Base-by-base conservation (phyloP, 2,797 vertebrate genomes). In the Coilia nasus region DNA sequence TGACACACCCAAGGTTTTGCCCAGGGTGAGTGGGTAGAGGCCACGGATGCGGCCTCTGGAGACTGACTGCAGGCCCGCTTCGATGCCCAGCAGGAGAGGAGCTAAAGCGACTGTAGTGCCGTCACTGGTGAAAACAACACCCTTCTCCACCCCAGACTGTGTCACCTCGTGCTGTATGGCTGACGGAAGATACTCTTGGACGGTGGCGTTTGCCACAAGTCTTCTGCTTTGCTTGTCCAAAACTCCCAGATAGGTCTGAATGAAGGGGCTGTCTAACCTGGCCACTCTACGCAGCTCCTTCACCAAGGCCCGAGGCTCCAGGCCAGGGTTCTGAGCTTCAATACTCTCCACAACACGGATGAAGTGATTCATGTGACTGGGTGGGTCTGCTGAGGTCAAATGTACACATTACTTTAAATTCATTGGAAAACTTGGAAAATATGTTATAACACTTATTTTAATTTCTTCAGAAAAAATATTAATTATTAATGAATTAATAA, bases 41-140 rank as follows among this genome's bases (percentile, higher is more conserved):
- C 87, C 89, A 46, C 57, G 59, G 7, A 86, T 56, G 0, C 23
- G 83, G 0, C 86, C 67, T 11, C 0, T 11, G 0, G 82, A 2
- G 62, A 47, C 87, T 25, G 83, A 87, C 28, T 89, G 92, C 23
- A 96, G 86, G 0, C 96, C 96, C 0, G 92, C 95, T 82, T 96
- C 94, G 0, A 98, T 71, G 47, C 97, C 96, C 0, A 92, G 89
- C 0, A 98, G 87, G 23, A 98, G 91, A 0, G 97, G 97, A 0
- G 47, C 83, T 0, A 97, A 90, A 0, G 97, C 94, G 0, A 98
- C 95, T 0, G 96, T 97, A 28, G 96, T 97, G 64, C 98, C 97
- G 0, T 98, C 97, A 0, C 94, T 89, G 0, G 95, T 95, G 88
- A 98, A 89, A 28, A 97, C 93, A 5, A 96, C 96, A 0, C 97